Conservation (phyloP, 2,888 invertebrate genomes). For the Leistus spinibarbis region DNA sequence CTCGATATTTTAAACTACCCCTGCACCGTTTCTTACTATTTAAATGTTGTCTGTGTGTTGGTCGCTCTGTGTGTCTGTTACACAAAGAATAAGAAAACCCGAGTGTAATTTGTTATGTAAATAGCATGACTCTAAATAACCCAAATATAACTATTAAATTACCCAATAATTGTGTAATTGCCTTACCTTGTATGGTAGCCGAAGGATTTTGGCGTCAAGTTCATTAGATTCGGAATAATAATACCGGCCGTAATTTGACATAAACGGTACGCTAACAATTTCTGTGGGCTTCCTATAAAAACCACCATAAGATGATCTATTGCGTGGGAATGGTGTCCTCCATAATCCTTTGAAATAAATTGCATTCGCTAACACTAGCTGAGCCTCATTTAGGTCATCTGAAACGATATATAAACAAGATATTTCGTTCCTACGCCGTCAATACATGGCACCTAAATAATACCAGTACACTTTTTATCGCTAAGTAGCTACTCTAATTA, state of each 20-base stretch:
- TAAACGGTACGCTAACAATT: conserved; percentile 64
- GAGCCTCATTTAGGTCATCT: conserved; percentile 62
- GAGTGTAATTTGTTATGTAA: too few species aligned
- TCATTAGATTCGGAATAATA: conserved; percentile 67
- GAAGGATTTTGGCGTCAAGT: conserved; percentile 72
- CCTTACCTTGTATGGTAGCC: conserved; percentile 73
- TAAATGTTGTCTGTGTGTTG: too few species aligned
- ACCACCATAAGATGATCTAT: conserved; percentile 62
- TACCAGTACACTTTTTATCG: too few species aligned
- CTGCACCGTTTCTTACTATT: too few species aligned
- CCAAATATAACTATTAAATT: too few species aligned
- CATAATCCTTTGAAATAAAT: conserved; percentile 84
- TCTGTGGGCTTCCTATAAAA: conserved; percentile 65
- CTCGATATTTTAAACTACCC: too few species aligned
- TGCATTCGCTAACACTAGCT: conserved; percentile 75
- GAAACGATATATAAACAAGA: background rate
- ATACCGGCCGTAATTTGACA: conserved; percentile 72
- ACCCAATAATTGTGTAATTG: too few species aligned
- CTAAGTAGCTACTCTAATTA: too few species aligned
- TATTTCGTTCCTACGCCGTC: background rate
- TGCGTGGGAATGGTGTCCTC: conserved; percentile 70
- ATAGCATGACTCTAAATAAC: too few species aligned
- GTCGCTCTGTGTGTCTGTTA: too few species aligned
- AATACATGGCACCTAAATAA: too few species aligned
- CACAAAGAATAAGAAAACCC: too few species aligned